phyloP scores from a whole-genome alignment of 2,797 vertebrate genomes.

The Eurystomus glaucurus region DNA sequence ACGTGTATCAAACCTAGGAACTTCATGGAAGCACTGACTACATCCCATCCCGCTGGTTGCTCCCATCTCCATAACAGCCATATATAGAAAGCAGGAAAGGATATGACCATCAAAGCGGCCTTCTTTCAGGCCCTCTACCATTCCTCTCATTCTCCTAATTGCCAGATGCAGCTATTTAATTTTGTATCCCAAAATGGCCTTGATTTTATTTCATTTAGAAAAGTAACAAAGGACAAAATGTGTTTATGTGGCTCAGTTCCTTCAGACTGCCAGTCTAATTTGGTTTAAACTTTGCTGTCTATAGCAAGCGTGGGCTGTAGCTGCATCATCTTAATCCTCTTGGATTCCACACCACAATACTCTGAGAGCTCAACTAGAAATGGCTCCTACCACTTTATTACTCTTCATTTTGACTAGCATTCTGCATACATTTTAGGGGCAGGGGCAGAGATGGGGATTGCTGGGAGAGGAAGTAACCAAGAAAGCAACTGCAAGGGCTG shows the following conservation, averaged over 20 bases:
- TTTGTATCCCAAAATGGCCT: not conserved
- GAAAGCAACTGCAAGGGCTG: not conserved
- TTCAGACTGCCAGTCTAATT: not conserved
- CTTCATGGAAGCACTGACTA: not conserved
- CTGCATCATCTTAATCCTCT: not conserved
- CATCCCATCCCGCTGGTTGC: too few relatives aligned
- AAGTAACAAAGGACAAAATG: not conserved
- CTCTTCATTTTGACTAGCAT: not conserved
- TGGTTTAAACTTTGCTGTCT: not conserved
- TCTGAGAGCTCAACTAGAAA: not conserved
- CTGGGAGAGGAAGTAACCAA: not conserved
- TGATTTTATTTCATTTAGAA: not conserved
- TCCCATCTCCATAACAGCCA: not conserved
- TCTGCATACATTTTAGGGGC: not conserved
- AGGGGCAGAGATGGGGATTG: rapidly evolving
- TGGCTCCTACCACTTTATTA: not conserved
- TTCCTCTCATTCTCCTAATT: not conserved
- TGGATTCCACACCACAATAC: not conserved
- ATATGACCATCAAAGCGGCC: not conserved
- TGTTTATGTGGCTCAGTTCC: not conserved
- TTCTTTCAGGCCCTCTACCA: not conserved
- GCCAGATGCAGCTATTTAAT: not conserved
- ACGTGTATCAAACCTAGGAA: not conserved
- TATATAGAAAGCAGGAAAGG: constrained; percentile 14
- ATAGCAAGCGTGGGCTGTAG: not conserved